Evolutionary conservation across 2,888 invertebrate species (phyloP), one percentile per base, ranked within the genome.

Genomic region (Chamaedrilus cognettii): DNA sequence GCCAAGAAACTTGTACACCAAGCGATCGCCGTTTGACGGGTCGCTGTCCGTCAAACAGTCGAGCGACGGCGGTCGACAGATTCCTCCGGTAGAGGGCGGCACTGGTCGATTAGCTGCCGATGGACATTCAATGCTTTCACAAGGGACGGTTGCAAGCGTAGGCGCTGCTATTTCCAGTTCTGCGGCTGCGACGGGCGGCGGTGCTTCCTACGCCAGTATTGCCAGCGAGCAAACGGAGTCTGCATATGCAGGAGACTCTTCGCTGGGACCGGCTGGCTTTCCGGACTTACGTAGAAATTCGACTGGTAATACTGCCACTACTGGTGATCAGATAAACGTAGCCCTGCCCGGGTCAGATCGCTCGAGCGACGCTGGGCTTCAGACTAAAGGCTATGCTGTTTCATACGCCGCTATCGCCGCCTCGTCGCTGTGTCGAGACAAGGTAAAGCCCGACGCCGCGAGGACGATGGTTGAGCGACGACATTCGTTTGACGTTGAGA

Each of bases 401-500:
- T 52, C 55, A 7, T 52, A 52, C 55, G 55, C 55, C 5, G 11
- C 55, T 7, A 52, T 52, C 5, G 55, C 55, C 7, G 55, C 55
- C 15, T 52, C 55, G 11, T 11, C 55, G 28, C 19, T 23, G 7
- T 19, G 7, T 5, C 11, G 55, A 26, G 15, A 23, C 26, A 5
- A 26, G 28, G 28, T 23, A 15, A 52, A 23, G 5, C 26, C 15
- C 7, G 26, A 26, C 28, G 26, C 15, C 26, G 15, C 11, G 15
- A 7, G 28, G 11, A 26, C 5, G 15, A 26, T 19, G 7, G 15
- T 7, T 19, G 55, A 52, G 26, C 55, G 55, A 7, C 11, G 55
- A 26, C 55, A 52, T 23, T 52, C 55, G 11, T 52, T 52, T 26
- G 55, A 52, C 26, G 11, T 26, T 7, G 55, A 26, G 5, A 23